phyloP scores from a whole-genome alignment of 1,140 invertebrate species.

The Tetramorium alpestre region DNA sequence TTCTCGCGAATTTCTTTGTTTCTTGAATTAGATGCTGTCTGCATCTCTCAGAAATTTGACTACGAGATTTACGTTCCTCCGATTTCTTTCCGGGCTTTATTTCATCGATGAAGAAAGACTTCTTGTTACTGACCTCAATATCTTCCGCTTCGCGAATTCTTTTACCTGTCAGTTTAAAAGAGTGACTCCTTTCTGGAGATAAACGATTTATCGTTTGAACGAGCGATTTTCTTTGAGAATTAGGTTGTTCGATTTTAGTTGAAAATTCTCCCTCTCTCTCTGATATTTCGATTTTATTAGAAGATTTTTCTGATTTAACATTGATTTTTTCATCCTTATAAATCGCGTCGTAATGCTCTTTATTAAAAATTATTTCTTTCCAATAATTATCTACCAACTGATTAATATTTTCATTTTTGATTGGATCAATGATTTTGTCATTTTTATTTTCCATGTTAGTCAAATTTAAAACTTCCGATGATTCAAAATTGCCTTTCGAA shows the following conservation, averaged over 20 bases:
- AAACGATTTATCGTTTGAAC: conserved; percentile 8
- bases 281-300: not conserved
- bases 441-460: not conserved
- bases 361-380: not conserved
- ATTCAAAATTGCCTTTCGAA: not conserved
- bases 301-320: not conserved
- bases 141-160: conserved; percentile 41
- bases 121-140: conserved; percentile 22
- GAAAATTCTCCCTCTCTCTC: not conserved
- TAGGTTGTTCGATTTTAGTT: not conserved
- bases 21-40: conserved; percentile 49
- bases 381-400: not conserved
- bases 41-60: conserved; percentile 37
- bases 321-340: not conserved
- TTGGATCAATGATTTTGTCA: not conserved
- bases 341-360: not conserved
- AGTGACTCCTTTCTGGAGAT: not conserved
- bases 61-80: not conserved
- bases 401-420: not conserved
- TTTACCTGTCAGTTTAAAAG: conserved; percentile 40
- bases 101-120: conserved; percentile 52
- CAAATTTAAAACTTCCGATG: not conserved
- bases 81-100: not conserved
- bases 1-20: conserved; percentile 50
- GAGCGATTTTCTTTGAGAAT: conserved; percentile 3